Conservation (phyloP, 1,140 invertebrate genomes). For the Eubasilissa regina region DNA sequence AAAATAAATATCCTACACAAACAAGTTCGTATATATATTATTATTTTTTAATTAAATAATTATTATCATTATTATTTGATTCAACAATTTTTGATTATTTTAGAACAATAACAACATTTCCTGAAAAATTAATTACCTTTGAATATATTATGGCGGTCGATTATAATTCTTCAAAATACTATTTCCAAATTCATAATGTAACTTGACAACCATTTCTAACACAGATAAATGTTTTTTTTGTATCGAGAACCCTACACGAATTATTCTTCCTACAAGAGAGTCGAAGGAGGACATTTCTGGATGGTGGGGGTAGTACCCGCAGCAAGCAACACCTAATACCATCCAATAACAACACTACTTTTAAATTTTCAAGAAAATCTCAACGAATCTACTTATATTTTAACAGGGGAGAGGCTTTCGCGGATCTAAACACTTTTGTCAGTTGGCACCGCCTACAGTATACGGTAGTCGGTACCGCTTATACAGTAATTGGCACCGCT, state of each 20-base stretch:
- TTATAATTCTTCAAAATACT: constrained; percentile 51
- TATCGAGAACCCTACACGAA: constrained; percentile 44
- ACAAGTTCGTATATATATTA: constrained; percentile 61
- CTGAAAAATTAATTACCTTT: constrained; percentile 52
- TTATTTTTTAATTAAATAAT: constrained; percentile 57
- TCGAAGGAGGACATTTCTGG: constrained; percentile 2
- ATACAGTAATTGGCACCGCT: too few relatives aligned
- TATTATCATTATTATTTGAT: constrained; percentile 59
- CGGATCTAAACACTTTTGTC: background rate
- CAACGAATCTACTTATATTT: constrained; percentile 17
- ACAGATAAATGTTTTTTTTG: constrained; percentile 57
- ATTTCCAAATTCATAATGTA: constrained; percentile 56
- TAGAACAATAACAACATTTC: constrained; percentile 60
- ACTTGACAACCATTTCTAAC: constrained; percentile 61
- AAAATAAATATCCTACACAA: constrained; percentile 59
- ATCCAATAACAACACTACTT: background rate
- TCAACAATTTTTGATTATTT: constrained; percentile 60
- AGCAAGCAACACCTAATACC: background rate
- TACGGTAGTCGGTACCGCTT: too few relatives aligned
- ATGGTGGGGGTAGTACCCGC: background rate
- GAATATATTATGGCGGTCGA: constrained; percentile 24
- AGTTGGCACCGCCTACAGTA: background rate
- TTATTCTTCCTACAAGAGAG: constrained; percentile 55
- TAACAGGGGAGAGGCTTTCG: background rate
- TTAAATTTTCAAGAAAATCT: background rate